Evolutionary conservation across 2,113 vertebrate genomes (phyloP).

Genomic region (Lagopus leucura): DNA sequence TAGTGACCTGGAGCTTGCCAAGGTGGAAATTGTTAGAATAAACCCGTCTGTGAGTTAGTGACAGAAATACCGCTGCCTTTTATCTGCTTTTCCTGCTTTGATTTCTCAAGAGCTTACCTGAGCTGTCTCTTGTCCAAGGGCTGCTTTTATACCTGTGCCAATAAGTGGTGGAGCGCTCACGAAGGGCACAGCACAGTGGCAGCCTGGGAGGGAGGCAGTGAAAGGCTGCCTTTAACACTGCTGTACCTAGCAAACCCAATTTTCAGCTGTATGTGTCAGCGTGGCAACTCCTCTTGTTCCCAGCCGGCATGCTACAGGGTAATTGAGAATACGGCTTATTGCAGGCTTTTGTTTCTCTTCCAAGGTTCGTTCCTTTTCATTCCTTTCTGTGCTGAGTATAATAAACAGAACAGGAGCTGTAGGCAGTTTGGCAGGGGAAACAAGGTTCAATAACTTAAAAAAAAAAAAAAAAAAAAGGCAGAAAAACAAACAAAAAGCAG

Average conservation of each 20-base stretch:
- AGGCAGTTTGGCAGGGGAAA: constrained; percentile 43
- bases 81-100: constrained; percentile 24
- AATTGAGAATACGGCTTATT: constrained; percentile 54
- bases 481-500: background rate
- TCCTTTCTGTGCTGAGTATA: constrained; percentile 32
- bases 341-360: constrained; percentile 60
- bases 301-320: constrained; percentile 35
- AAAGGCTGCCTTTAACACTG: constrained; percentile 14
- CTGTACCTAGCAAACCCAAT: constrained; percentile 11
- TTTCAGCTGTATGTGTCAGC: constrained; percentile 31
- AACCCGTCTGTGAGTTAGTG: background rate
- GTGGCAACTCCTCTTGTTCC: constrained; percentile 35
- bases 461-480: background rate
- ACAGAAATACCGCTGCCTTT: constrained; percentile 32
- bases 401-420: constrained; percentile 52
- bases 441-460: constrained; percentile 31
- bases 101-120: constrained; percentile 48
- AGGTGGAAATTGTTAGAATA: constrained; percentile 24
- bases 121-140: constrained; percentile 27
- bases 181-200: constrained; percentile 3
- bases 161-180: background rate
- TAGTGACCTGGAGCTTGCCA: background rate
- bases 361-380: constrained; percentile 33
- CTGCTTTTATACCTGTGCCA: constrained; percentile 34
- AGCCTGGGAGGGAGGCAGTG: background rate